Conservation (phyloP, 2,797 vertebrate species). For the Mormyrus proboscirostris region DNA sequence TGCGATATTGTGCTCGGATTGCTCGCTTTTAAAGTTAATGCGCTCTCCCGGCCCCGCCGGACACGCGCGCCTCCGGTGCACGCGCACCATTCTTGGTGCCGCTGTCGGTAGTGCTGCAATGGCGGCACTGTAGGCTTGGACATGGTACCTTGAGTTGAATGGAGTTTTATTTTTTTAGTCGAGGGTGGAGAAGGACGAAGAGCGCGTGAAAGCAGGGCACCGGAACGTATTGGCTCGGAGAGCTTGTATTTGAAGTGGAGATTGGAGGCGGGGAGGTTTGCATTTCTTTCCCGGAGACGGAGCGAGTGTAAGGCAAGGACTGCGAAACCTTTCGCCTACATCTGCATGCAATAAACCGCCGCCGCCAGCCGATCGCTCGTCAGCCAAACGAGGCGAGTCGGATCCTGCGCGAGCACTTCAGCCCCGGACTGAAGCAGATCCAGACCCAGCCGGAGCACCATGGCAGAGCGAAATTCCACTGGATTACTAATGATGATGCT, state of each 20-base stretch:
- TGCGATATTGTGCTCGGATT: background rate
- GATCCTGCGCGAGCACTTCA: background rate
- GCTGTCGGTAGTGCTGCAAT: constrained; percentile 60
- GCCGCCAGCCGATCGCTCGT: constrained; percentile 14
- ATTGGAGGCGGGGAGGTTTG: background rate
- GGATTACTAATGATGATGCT: constrained; percentile 66
- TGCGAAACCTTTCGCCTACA: constrained; percentile 47
- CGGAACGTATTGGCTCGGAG: background rate
- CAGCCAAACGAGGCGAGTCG: background rate
- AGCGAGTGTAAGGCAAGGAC: constrained; percentile 38
- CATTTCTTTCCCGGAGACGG: constrained; percentile 8
- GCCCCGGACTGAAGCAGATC: constrained; percentile 21
- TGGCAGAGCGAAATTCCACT: constrained; percentile 65
- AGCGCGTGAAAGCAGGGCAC: background rate
- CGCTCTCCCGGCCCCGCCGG: background rate
- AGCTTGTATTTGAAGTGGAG: background rate
- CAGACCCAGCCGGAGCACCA: constrained; percentile 39
- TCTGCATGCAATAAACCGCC: constrained; percentile 50
- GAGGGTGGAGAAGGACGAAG: background rate
- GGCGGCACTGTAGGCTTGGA: constrained; percentile 49
- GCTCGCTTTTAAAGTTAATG: background rate
- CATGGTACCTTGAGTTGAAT: constrained; percentile 46
- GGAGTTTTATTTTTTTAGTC: constrained; percentile 45
- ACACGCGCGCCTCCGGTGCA: background rate
- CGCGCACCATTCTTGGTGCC: constrained; percentile 25